A percentile compares a stretch with the other conserved stretches of the same genome.
phyloP scores from a whole-genome alignment of 2,888 invertebrate genomes.

The Oxytorus armatus region DNA sequence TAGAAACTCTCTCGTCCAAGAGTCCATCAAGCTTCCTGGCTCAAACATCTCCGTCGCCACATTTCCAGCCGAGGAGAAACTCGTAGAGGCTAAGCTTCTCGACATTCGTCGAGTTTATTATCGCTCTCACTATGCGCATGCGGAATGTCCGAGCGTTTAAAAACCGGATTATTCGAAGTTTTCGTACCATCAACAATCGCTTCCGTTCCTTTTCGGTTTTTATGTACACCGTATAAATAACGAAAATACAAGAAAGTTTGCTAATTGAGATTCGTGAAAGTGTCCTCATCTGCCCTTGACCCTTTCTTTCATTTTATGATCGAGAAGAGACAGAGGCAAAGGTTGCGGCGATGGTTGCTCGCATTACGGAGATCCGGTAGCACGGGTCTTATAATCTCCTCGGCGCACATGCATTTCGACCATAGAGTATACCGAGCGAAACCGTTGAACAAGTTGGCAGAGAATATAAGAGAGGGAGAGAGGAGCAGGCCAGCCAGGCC shows the following conservation, averaged over 20 bases:
- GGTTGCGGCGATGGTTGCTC: slow-evolving; percentile 49
- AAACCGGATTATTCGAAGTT: too few species aligned
- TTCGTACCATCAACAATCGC: too few species aligned
- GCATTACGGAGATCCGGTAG: slow-evolving; percentile 67
- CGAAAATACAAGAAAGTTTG: slow-evolving; percentile 27
- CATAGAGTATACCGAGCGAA: slow-evolving; percentile 62
- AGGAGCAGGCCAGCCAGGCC: slow-evolving; percentile 36
- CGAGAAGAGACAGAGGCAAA: slow-evolving; percentile 29
- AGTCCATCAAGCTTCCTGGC: too few species aligned
- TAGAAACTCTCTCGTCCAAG: too few species aligned
- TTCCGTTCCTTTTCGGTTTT: too few species aligned
- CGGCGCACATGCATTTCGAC: slow-evolving; percentile 61
- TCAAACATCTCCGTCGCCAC: too few species aligned
- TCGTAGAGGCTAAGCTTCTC: too few species aligned
- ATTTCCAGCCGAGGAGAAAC: too few species aligned
- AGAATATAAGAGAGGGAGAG: slow-evolving; percentile 13
- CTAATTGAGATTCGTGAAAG: slow-evolving; percentile 38
- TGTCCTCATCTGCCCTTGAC: slow-evolving; percentile 1
- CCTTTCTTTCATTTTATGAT: slow-evolving; percentile 44
- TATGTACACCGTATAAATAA: too few species aligned
- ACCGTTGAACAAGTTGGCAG: slow-evolving; percentile 41
- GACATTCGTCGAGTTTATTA: not conserved
- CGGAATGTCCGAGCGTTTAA: too few species aligned
- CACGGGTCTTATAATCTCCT: slow-evolving; percentile 76
- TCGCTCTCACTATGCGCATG: not conserved